Conservation (phyloP, 2,888 invertebrate genomes). For the Stenolophus ochropezus region DNA sequence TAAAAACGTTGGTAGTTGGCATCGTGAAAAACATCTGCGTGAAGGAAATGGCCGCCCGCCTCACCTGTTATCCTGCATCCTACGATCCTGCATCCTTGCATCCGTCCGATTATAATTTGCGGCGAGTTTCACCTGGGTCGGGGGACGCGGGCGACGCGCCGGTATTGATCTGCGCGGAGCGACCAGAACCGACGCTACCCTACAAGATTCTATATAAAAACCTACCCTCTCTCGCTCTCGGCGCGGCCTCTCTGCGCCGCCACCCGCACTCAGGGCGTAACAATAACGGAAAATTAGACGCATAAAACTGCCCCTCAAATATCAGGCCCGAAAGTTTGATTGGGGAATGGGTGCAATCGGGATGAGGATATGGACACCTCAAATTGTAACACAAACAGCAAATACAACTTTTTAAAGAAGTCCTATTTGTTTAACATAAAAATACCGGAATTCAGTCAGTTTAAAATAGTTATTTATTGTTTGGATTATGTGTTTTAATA, state of each 20-base stretch:
- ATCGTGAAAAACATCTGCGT: neutral
- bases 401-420: no score
- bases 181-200: constrained; percentile 16
- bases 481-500: no score
- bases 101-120: constrained; percentile 32
- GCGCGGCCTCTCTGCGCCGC: neutral
- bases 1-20: no score
- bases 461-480: no score
- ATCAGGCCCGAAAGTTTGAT: constrained; percentile 40
- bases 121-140: neutral
- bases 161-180: constrained; percentile 58
- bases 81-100: neutral
- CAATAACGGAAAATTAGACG: constrained; percentile 57
- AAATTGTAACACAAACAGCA: no score
- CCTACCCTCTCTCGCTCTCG: constrained; percentile 24
- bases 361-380: neutral
- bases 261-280: constrained; percentile 35
- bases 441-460: no score
- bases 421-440: no score
- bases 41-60: neutral
- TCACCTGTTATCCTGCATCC: neutral
- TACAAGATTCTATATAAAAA: constrained; percentile 56
- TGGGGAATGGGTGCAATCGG: neutral
- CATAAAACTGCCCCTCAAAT: constrained; percentile 54
- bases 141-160: neutral